A percentile compares a stretch with the other conserved stretches of the same genome.
Conservation (phyloP, 2,113 vertebrate species). For the Mus musculus region DNA sequence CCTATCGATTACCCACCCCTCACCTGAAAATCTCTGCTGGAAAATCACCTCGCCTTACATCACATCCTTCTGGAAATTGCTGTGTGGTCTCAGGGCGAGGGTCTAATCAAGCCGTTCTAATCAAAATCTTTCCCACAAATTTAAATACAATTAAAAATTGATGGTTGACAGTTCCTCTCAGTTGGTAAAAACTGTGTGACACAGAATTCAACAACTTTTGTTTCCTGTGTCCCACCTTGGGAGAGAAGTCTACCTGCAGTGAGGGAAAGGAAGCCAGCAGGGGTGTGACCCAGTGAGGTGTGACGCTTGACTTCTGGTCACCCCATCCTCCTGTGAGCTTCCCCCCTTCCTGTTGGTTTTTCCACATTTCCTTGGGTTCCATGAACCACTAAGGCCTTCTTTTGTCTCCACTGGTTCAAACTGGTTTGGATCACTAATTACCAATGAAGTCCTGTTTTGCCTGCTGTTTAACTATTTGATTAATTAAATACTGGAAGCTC, state of each 20-base stretch:
- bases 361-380: neutral
- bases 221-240: neutral
- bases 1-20: neutral
- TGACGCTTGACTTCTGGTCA: neutral
- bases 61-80: neutral
- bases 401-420: neutral
- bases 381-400: neutral
- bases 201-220: neutral
- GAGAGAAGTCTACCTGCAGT: neutral
- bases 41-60: neutral
- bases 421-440: neutral
- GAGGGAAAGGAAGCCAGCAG: neutral
- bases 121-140: slow-evolving; percentile 23
- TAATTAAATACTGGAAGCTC: neutral
- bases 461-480: slow-evolving; percentile 5
- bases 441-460: neutral
- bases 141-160: slow-evolving; percentile 13
- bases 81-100: neutral
- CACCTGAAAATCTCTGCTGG: neutral
- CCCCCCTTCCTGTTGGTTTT: neutral
- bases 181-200: neutral
- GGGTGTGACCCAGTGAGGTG: neutral
- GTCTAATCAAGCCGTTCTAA: neutral
- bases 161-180: neutral
- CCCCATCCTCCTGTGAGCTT: accelerated